Base-by-base conservation (phyloP, 2,113 vertebrate species). In the Lichenostomus cassidix region DNA sequence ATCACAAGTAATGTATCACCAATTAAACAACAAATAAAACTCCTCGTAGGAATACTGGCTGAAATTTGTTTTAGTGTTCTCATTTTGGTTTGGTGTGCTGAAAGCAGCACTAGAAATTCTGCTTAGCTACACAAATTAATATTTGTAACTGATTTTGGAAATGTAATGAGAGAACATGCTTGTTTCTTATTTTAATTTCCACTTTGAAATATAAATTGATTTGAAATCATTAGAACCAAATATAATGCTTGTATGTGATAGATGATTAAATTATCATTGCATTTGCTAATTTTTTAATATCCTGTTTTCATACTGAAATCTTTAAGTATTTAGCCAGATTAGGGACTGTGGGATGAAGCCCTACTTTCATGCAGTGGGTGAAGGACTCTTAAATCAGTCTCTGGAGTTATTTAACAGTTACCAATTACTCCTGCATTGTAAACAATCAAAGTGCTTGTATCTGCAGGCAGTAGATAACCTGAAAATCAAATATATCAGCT, bases 401-500 rank as follows among this genome's bases (percentile, higher is more conserved):
- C 84, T 93, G 93, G 86, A 97, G 94, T 97, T 97, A 97, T 97
- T 96, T 97, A 97, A 95, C 8, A 1, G 92, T 86, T 95, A 94
- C 91, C 95, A 96, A 96, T 97, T 97, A 97, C 92, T 92, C 35
- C 94, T 95, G 92, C 83, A 91, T 96, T 92, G 96, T 98, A 97
- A 97, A 97, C 95, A 97, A 96, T 97, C 94, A 85, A 93, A 96
- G 91, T 78, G 74, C 88, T 96, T 97, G 80, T 97, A 96, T 96
- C 97, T 97, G 97, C 95, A 97, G 95, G 97, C 97, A 95, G 89
- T 96, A 97, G 98, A 97, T 97, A 97, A 97, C 96, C 93, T 96
- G 90, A 95, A 97, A 97, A 97, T 98, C 96, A 97, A 97, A 97
- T 97, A 95, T 86, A 98, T 98, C 93, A 95, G 91, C 79, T 96